These are phyloP conservation scores for Beroe forskalii DNA, from an alignment of 37 sponge, comb jelly and placozoan genomes.

Conservation along the genomic window DNA sequence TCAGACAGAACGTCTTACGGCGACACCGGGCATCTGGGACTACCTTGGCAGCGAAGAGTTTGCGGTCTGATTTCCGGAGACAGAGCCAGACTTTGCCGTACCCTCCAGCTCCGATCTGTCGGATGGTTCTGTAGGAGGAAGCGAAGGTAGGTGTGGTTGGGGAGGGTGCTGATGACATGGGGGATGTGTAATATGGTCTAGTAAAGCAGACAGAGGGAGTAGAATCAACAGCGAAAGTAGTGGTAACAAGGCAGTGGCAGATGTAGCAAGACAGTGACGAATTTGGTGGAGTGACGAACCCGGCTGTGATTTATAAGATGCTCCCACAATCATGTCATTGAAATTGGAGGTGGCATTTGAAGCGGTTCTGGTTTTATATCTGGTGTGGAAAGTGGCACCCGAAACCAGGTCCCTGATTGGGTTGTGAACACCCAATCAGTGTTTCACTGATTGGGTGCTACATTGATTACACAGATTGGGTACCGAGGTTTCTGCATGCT, in stretches of 20 bases:
- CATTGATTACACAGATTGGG: background rate
- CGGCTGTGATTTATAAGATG: too few relatives aligned
- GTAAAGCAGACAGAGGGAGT: background rate
- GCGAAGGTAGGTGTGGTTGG: background rate
- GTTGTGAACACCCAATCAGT: background rate
- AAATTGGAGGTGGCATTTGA: background rate
- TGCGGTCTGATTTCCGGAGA: background rate
- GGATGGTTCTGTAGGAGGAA: background rate
- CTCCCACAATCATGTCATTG: too few relatives aligned
- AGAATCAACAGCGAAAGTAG: background rate
- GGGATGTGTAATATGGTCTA: background rate
- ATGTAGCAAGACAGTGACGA: too few relatives aligned
- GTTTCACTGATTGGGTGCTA: background rate
- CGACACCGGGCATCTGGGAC: conserved; percentile 34
- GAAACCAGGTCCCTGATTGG: too few relatives aligned
- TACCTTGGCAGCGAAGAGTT: conserved; percentile 19
- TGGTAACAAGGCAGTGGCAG: too few relatives aligned
- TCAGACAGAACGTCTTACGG: conserved; percentile 5
- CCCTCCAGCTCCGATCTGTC: conserved; percentile 16
- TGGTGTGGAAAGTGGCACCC: too few relatives aligned
- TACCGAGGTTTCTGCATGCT: too few relatives aligned
- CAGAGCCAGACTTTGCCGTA: conserved; percentile 43
- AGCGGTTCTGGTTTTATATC: background rate
- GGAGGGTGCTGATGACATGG: background rate
- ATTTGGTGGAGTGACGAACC: background rate